Percentiles rank a stretch among this genome's conserved stretches.
Conservation (phyloP, 2,797 vertebrate species). For the Tokudaia tokunoshimensis region DNA sequence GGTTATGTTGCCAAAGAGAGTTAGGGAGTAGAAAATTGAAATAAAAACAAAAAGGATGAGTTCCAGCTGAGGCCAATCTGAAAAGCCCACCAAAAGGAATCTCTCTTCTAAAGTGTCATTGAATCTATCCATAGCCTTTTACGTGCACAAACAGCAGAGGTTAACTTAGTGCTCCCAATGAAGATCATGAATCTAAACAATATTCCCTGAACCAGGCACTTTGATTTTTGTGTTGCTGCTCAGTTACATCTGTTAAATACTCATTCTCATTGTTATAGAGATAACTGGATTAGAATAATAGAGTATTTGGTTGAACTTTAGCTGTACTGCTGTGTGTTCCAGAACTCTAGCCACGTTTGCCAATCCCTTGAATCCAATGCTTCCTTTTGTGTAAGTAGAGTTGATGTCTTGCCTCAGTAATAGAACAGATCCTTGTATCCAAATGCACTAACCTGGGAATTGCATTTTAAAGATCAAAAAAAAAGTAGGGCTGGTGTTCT, state of each 20-base stretch:
- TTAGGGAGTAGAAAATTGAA: constrained; percentile 73
- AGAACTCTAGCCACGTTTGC: background rate
- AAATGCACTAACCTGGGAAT: background rate
- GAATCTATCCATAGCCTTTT: background rate
- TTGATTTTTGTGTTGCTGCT: background rate
- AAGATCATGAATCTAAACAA: background rate
- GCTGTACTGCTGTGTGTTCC: background rate
- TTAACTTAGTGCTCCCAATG: background rate
- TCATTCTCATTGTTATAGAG: background rate
- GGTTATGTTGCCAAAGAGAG: constrained; percentile 73
- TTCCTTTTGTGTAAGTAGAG: background rate
- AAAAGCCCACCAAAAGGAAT: constrained; percentile 69
- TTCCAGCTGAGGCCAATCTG: constrained; percentile 67
- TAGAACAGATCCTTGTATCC: background rate
- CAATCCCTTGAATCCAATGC: background rate
- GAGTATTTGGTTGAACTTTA: background rate
- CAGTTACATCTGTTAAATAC: background rate
- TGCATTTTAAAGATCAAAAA: background rate
- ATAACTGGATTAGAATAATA: background rate
- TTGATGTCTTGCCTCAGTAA: background rate
- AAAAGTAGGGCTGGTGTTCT: background rate
- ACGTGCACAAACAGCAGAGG: background rate
- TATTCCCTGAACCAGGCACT: background rate
- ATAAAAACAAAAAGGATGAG: constrained; percentile 61
- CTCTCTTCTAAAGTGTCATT: background rate